Base-by-base conservation (phyloP, 2,797 vertebrate species). In the Rhabdophis nuchalis region DNA sequence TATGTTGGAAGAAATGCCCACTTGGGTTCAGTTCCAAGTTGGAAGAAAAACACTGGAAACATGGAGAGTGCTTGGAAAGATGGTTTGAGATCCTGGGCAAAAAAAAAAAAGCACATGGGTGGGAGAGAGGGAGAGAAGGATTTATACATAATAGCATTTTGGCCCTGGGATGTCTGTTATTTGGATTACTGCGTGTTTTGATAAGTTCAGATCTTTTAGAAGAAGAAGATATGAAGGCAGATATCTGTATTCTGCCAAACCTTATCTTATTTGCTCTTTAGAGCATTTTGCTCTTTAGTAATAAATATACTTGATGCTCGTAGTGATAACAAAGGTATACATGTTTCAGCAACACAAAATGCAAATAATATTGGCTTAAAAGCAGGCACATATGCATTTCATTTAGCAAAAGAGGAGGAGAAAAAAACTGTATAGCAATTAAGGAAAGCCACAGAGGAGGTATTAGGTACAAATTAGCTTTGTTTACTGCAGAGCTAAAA, bases 401-500 rank as follows among this genome's bases (percentile, higher is more conserved):
- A 91, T 97, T 96, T 94, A 88, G 89, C n/a, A 27, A 53, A 91
- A 96, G 94, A 91, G 52, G 89, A 36, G 77, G 53, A 93, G 0
- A 91, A 88, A 93, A 93, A 88, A 46, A 96, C 94, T 86, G 91
- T 91, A 93, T 85, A 90, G 85, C 94, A 96, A 96, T 95, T 96
- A 95, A 96, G 95, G 92, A 87, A 92, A 95, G 93, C 93, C 94
- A 92, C 94, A 96, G 94, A 92, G 94, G 94, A 92, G 94, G 88
- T 92, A 96, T 96, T 95, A 96, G 93, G 95, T 95, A 95, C 96
- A 95, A 97, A 96, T 96, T 94, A 96, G 92, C 91, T 92, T 94
- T 93, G 95, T 92, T 91, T 54, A 88, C 90, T 94, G 93, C 58
- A 93, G 93, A 94, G 85, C 85, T 91, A 96, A 89, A 85, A 94